Conservation (phyloP, 2,888 invertebrate species). For the Poecilus cupreus region DNA sequence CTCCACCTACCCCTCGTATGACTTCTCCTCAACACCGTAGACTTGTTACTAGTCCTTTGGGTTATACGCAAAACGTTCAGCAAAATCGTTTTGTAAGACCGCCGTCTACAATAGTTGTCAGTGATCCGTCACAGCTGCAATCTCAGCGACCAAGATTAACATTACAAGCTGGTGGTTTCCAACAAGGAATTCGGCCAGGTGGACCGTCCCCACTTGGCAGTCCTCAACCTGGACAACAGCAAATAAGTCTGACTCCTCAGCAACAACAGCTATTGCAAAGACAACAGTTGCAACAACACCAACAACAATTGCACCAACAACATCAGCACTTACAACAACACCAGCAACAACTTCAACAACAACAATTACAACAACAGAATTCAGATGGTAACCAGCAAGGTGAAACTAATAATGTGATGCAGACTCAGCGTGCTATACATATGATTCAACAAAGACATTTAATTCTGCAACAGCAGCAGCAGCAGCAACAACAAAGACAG, state of each 20-base stretch:
- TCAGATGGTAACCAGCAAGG: constrained; percentile 62
- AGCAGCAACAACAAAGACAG: constrained; percentile 64
- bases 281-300: constrained; percentile 64
- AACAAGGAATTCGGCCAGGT: constrained; percentile 65
- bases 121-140: constrained; percentile 66
- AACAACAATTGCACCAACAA: constrained; percentile 73
- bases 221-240: constrained; percentile 68
- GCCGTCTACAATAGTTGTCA: constrained; percentile 63
- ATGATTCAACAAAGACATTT: constrained; percentile 64
- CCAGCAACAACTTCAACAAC: constrained; percentile 73
- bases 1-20: constrained; percentile 74
- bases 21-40: constrained; percentile 77
- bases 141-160: constrained; percentile 69
- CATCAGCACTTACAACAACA: constrained; percentile 71
- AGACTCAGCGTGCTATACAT: constrained; percentile 60
- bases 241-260: constrained; percentile 68
- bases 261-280: constrained; percentile 70
- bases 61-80: constrained; percentile 67
- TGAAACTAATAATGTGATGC: constrained; percentile 46
- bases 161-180: constrained; percentile 68
- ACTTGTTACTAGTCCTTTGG: constrained; percentile 75
- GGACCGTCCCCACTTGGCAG: constrained; percentile 71
- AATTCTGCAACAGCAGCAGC: constrained; percentile 62
- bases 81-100: constrained; percentile 73
- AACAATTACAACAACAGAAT: constrained; percentile 67